phyloP scores from a whole-genome alignment of 2,113 vertebrate genomes.

The Rhinolophus sinicus region DNA sequence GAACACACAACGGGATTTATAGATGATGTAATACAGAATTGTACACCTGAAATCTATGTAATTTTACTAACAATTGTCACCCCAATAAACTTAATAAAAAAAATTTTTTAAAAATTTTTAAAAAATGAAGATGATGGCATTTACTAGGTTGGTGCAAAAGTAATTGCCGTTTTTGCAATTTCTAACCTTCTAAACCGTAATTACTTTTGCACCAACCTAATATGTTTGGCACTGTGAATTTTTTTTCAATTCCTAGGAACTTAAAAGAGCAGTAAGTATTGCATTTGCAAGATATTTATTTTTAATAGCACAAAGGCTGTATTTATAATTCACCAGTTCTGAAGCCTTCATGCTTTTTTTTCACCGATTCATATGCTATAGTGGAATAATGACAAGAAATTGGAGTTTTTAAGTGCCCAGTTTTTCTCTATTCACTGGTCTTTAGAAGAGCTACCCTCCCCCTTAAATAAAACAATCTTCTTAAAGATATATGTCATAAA shows the following conservation, averaged over 20 bases:
- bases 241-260: conserved; percentile 23
- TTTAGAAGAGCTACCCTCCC: conserved; percentile 35
- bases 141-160: background rate
- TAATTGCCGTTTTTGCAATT: too few species aligned
- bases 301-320: conserved; percentile 49
- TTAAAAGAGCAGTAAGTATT: conserved; percentile 34
- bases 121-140: background rate
- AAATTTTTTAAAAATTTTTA: too few species aligned
- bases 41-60: too few species aligned
- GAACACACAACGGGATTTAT: too few species aligned
- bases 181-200: too few species aligned
- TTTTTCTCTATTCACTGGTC: conserved; percentile 59
- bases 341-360: conserved; percentile 33
- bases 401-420: conserved; percentile 49
- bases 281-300: conserved; percentile 54
- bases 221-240: background rate
- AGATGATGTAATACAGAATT: too few species aligned
- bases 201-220: too few species aligned
- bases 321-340: conserved; percentile 57
- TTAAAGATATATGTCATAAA: conserved; percentile 62
- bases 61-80: too few species aligned
- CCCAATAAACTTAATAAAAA: too few species aligned
- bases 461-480: conserved; percentile 64
- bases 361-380: conserved; percentile 61
- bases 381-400: conserved; percentile 51